Percentiles rank a stretch among this genome's conserved stretches.
These are phyloP conservation scores for Teleogryllus oceanicus DNA, from an alignment of 2,888 invertebrate species.

Conservation along the genomic window DNA sequence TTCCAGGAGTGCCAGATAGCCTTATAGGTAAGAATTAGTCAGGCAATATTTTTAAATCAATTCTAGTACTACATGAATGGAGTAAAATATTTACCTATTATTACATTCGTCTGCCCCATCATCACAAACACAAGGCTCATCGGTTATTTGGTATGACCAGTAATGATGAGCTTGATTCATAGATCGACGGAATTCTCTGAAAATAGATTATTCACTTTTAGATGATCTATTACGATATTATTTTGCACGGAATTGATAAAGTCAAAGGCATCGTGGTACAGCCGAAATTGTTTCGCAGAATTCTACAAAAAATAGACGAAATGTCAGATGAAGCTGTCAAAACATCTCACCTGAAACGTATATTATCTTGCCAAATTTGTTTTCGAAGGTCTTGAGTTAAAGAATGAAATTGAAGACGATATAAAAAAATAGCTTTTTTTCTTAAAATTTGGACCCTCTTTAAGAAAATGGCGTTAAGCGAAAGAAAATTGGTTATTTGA, in stretches of 20 bases:
- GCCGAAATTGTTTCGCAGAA: too few species aligned
- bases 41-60: too few species aligned
- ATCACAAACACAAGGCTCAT: slow-evolving; percentile 37
- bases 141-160: slow-evolving; percentile 37
- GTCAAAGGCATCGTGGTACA: too few species aligned
- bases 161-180: slow-evolving; percentile 37
- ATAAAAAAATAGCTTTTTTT: not conserved
- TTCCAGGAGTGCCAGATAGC: too few species aligned
- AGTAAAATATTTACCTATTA: not conserved
- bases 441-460: too few species aligned
- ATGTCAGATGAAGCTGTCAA: not conserved
- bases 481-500: too few species aligned
- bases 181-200: slow-evolving; percentile 34
- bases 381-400: slow-evolving; percentile 33
- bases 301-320: not conserved
- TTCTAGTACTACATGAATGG: too few species aligned
- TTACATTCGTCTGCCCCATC: slow-evolving; percentile 28
- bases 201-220: not conserved
- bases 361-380: slow-evolving; percentile 36
- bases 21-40: too few species aligned
- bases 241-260: too few species aligned
- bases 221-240: too few species aligned
- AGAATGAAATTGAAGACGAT: slow-evolving; percentile 32
- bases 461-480: too few species aligned
- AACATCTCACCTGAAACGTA: slow-evolving; percentile 32